Conservation (phyloP, 2,888 invertebrate species). For the Folsomia manolachei region DNA sequence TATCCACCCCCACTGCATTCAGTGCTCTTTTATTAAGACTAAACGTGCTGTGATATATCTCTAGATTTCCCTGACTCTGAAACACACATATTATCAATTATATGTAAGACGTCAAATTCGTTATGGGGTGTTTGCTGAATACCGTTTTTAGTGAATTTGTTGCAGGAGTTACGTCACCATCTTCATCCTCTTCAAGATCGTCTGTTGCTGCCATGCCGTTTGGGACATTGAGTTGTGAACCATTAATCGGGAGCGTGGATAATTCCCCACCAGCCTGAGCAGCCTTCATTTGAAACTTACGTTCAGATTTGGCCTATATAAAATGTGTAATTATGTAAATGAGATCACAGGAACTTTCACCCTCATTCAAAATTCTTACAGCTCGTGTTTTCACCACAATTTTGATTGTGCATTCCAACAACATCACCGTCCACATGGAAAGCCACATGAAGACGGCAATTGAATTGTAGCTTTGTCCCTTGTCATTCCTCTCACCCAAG, state of each 20-base stretch:
- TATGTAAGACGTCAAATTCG: not conserved
- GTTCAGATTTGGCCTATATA: not conserved
- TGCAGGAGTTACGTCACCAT: not conserved
- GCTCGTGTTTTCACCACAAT: conserved; percentile 54
- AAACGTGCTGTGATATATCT: conserved; percentile 46
- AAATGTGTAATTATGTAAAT: too few species aligned
- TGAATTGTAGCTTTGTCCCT: conserved; percentile 51
- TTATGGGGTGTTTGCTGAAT: too few species aligned
- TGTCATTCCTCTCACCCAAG: conserved; percentile 51
- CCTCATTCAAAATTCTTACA: too few species aligned
- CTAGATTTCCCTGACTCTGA: conserved; percentile 33
- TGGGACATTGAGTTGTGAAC: conserved; percentile 11
- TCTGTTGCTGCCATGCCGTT: conserved; percentile 12
- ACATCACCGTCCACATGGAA: conserved; percentile 61
- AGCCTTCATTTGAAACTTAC: not conserved
- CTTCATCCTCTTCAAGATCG: conserved; percentile 1
- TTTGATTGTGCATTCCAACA: conserved; percentile 60
- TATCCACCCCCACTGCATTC: conserved; percentile 22
- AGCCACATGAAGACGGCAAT: conserved; percentile 57
- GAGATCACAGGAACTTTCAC: too few species aligned
- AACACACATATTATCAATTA: not conserved
- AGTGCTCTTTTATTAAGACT: conserved; percentile 40
- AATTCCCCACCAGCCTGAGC: not conserved
- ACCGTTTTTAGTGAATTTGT: conserved; percentile 14
- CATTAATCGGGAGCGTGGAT: not conserved